Conservation (phyloP, 2,113 vertebrate genomes). For the Propithecus coquereli region DNA sequence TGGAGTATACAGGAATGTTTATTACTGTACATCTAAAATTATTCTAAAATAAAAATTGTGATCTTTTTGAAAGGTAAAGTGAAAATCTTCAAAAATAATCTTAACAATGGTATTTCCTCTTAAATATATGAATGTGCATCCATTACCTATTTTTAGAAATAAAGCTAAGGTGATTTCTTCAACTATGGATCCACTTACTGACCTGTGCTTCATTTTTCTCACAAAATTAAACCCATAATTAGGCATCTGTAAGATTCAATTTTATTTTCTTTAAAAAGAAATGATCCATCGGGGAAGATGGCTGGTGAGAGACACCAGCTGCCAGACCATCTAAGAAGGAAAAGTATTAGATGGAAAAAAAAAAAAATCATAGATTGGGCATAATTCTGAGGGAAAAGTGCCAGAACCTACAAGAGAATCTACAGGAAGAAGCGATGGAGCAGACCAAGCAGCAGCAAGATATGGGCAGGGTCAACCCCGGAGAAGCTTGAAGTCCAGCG, state of each 20-base stretch:
- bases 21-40: not conserved
- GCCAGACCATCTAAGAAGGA: too few relatives aligned
- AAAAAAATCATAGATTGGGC: too few relatives aligned
- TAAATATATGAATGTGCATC: not conserved
- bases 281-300: too few relatives aligned
- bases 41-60: not conserved
- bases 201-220: not conserved
- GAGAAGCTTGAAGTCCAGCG: too few relatives aligned
- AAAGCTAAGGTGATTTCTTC: not conserved
- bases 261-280: not conserved
- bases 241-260: not conserved
- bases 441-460: too few relatives aligned
- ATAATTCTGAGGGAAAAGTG: too few relatives aligned
- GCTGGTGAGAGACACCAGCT: too few relatives aligned
- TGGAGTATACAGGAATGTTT: not conserved
- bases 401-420: too few relatives aligned
- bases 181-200: not conserved
- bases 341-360: too few relatives aligned
- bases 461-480: too few relatives aligned
- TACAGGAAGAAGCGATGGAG: too few relatives aligned
- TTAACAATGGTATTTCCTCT: not conserved
- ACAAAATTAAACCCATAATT: not conserved
- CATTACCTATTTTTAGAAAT: not conserved
- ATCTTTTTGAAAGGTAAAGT: not conserved
- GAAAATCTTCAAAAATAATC: not conserved